phyloP scores from a whole-genome alignment of 2,888 invertebrate genomes.

The Drosophila peninsularis region DNA sequence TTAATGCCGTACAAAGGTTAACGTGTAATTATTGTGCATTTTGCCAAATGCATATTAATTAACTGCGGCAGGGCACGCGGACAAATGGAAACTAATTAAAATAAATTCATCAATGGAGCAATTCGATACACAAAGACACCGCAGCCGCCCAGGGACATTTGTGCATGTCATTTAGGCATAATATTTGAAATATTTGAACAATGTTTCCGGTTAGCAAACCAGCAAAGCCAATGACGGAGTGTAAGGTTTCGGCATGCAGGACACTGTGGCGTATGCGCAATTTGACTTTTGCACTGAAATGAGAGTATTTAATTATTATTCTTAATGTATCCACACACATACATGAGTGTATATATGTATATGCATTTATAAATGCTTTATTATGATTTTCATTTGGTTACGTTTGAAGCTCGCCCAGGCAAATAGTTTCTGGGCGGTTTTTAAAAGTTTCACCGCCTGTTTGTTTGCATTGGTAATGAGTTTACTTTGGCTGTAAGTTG shows the following conservation, averaged over 20 bases:
- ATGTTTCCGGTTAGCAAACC: not conserved
- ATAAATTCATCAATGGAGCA: constrained; percentile 69
- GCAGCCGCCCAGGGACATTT: constrained; percentile 7
- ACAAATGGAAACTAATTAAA: constrained; percentile 68
- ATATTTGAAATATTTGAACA: constrained; percentile 13
- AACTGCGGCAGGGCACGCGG: constrained; percentile 50
- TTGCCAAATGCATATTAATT: constrained; percentile 64
- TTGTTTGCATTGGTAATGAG: constrained; percentile 82
- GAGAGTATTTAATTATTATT: constrained; percentile 72
- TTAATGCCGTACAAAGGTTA: constrained; percentile 41
- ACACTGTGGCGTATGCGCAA: constrained; percentile 43
- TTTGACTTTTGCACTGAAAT: constrained; percentile 44
- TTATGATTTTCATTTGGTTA: constrained; percentile 57
- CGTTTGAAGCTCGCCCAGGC: constrained; percentile 35
- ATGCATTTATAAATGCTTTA: constrained; percentile 36
- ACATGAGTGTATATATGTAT: not conserved
- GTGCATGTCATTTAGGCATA: not conserved
- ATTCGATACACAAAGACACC: constrained; percentile 59
- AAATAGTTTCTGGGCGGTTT: constrained; percentile 69
- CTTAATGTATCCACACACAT: not conserved
- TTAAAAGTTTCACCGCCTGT: constrained; percentile 72
- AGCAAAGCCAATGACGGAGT: not conserved
- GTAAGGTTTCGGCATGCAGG: not conserved
- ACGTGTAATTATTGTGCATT: constrained; percentile 35
- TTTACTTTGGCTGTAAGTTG: constrained; percentile 82